Evolutionary conservation across 64 coral and sea anemone species (phyloP).

Genomic region (Actinia tenebrosa): DNA sequence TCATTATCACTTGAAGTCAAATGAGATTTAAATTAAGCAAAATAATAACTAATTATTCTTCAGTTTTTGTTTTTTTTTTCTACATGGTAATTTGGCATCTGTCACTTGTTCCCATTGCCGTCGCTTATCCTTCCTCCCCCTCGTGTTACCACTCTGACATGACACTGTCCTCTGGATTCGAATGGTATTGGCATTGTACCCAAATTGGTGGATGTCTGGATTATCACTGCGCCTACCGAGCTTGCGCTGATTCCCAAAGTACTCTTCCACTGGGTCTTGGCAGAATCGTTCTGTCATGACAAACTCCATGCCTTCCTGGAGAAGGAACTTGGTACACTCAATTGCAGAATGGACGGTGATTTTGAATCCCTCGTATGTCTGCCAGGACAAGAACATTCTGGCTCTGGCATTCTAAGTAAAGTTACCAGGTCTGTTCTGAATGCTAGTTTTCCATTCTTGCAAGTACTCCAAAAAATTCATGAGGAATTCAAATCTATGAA

Average conservation of each 20-base stretch:
- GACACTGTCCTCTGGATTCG: constrained; percentile 41
- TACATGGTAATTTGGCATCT: constrained; percentile 27
- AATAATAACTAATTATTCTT: too few relatives aligned
- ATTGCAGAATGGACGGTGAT: constrained; percentile 27
- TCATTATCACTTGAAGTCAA: too few relatives aligned
- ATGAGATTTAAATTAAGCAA: too few relatives aligned
- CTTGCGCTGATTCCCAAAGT: constrained; percentile 46
- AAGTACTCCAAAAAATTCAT: constrained; percentile 32
- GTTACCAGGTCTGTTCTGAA: constrained; percentile 30
- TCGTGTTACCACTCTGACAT: constrained; percentile 46
- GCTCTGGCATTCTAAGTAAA: constrained; percentile 39
- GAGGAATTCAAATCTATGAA: constrained; percentile 36
- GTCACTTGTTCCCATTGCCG: constrained; percentile 32
- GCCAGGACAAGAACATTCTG: constrained; percentile 38
- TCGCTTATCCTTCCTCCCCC: constrained; percentile 27
- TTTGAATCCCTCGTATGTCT: not conserved
- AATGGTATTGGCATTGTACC: constrained; percentile 43
- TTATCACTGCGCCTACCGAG: constrained; percentile 30
- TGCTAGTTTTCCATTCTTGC: constrained; percentile 32
- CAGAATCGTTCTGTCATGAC: constrained; percentile 48
- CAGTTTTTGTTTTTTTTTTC: not conserved
- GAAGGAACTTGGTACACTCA: constrained; percentile 35
- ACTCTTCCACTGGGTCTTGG: constrained; percentile 48
- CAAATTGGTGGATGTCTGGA: constrained; percentile 49
- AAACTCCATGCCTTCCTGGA: constrained; percentile 51